These are phyloP conservation scores for Tethea ocularis DNA, from an alignment of 2,888 invertebrate genomes.

Conservation along the genomic window DNA sequence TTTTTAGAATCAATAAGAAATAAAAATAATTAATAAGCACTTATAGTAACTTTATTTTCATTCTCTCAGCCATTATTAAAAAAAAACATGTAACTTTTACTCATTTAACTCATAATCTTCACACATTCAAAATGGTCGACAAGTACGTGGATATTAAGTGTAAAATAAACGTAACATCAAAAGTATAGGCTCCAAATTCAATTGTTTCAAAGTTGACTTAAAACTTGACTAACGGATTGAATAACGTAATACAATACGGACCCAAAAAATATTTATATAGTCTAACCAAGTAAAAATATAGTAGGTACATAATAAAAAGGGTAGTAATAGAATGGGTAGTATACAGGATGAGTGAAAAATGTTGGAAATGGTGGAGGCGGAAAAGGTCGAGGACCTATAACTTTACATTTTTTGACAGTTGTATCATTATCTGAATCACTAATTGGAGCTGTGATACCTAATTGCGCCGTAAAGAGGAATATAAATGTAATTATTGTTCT, in stretches of 20 bases:
- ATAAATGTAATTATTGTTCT: neutral
- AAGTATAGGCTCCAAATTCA: no score
- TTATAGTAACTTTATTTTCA: neutral
- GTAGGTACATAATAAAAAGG: constrained; percentile 21
- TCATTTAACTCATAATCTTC: neutral
- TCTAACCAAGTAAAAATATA: constrained; percentile 24
- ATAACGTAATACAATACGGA: no score
- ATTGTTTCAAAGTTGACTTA: neutral
- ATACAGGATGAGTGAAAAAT: constrained; percentile 29
- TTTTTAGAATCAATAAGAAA: no score
- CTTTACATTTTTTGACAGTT: no score
- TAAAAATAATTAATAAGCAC: neutral
- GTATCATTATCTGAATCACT: no score
- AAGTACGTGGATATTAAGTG: no score
- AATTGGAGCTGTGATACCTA: neutral
- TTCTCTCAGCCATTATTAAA: neutral
- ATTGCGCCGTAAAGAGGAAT: neutral
- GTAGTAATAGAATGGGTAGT: constrained; percentile 31
- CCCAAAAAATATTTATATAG: no score
- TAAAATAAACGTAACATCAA: no score
- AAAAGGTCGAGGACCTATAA: neutral
- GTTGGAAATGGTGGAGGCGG: neutral
- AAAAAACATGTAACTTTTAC: neutral
- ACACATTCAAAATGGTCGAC: no score
- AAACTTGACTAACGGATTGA: neutral